These are phyloP conservation scores for Anhinga rufa DNA, from an alignment of 2,113 vertebrate genomes.

Conservation along the genomic window DNA sequence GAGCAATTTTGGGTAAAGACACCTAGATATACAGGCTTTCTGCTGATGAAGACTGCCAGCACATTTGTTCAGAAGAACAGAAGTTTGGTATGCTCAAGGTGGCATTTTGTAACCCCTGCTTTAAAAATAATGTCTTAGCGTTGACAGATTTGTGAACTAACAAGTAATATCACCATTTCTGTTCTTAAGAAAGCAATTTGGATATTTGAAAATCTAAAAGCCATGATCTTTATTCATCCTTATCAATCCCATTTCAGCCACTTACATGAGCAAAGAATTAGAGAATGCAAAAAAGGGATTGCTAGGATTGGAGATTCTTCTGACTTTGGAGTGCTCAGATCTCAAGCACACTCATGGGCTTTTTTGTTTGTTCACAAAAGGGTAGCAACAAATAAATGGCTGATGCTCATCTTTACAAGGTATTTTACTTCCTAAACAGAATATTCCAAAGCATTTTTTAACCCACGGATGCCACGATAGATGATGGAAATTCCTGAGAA, in stretches of 20 bases:
- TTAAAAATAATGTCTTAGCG: not conserved
- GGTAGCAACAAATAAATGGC: not conserved
- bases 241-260: not conserved
- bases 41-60: not conserved
- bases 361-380: not conserved
- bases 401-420: not conserved
- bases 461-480: not conserved
- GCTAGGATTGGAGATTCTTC: not conserved
- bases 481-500: not conserved
- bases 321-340: not conserved
- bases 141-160: not conserved
- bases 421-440: not conserved
- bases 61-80: not conserved
- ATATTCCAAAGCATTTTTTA: not conserved
- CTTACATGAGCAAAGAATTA: not conserved
- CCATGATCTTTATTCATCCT: not conserved
- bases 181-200: not conserved
- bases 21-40: not conserved
- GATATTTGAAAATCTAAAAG: not conserved
- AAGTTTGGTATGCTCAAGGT: not conserved
- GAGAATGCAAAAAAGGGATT: not conserved
- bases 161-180: not conserved
- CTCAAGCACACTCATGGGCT: not conserved
- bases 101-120: not conserved
- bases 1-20: not conserved